These are phyloP conservation scores for Loxodonta africana DNA, from an alignment of 2,113 vertebrate genomes.

Conservation along the genomic window DNA sequence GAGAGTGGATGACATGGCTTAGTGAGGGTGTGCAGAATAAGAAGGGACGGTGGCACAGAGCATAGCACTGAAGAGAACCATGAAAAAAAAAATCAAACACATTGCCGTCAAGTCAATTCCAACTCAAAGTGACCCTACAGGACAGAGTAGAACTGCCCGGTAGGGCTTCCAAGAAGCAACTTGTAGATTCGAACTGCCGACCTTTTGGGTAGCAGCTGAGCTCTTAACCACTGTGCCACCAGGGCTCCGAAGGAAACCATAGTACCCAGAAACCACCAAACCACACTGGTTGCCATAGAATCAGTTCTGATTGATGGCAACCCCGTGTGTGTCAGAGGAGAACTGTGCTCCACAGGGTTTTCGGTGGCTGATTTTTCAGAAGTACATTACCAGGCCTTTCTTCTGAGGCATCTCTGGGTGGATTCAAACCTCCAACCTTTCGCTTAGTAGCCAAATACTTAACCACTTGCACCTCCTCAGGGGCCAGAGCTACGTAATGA, in stretches of 20 bases:
- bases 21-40: fast-evolving
- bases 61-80: neutral
- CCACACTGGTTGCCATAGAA: neutral
- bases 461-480: neutral
- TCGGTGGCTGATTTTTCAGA: neutral
- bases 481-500: fast-evolving
- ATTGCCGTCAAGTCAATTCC: no score
- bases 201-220: no score
- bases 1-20: no score
- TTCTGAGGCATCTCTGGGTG: neutral
- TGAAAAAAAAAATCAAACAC: no score
- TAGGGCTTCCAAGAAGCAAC: no score
- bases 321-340: neutral
- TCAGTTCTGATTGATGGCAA: neutral
- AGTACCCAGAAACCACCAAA: neutral
- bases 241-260: neutral
- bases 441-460: neutral
- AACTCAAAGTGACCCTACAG: no score
- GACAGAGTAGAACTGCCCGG: no score
- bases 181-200: no score
- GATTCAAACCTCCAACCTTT: neutral
- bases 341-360: neutral
- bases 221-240: no score
- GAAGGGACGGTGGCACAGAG: neutral
- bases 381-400: neutral